Evolutionary conservation across 2,113 vertebrate species (phyloP), one percentile per base, ranked within the genome.

Genomic region (Cnemophilus loriae): DNA sequence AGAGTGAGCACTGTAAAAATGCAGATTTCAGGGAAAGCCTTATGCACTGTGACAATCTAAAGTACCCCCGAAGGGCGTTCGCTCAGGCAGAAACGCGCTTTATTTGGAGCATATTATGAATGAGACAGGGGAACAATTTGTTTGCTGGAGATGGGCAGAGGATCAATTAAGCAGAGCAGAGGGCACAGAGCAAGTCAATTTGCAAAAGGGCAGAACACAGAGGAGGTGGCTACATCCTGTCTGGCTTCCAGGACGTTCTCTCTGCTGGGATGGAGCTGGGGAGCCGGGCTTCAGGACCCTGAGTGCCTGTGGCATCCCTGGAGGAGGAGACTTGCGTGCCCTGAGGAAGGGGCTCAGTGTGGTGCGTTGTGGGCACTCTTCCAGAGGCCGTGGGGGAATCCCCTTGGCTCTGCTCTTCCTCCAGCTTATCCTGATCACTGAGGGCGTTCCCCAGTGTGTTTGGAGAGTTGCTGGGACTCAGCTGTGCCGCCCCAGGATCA

Each of bases 41-140:
- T 59, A 84, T 71, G 69, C 60, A 64, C 57, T 84, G 81, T 94
- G 93, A 84, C 92, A 95, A 42, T 70, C 50, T 91, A 82, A 93
- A 95, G 87, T 95, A 60, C 47, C 64, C 81, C 92, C 1, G 0
- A 89, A 96, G 80, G 90, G 81, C 2, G 0, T 93, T 78, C 2
- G 0, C 69, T 96, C 35, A 93, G 52, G 87, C 87, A 93, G 96
- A 96, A 96, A 59, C 47, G 59, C 23, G 13, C 63, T 91, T 91
- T 75, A 78, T 89, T 87, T 49, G 64, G 55, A 84, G 52, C 77
- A 28, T 19, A 30, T 87, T 81, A 78, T 33, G 64, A 67, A 87
- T 13, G 63, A 94, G 63, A 70, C 55, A 69, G 75, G 63, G 59
- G 60, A 92, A 70, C 69, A 63, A 44, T 89, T 87, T 81, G 16